Evolutionary conservation across 2,888 invertebrate genomes (phyloP).

Genomic region (Nomada hirtipes): DNA sequence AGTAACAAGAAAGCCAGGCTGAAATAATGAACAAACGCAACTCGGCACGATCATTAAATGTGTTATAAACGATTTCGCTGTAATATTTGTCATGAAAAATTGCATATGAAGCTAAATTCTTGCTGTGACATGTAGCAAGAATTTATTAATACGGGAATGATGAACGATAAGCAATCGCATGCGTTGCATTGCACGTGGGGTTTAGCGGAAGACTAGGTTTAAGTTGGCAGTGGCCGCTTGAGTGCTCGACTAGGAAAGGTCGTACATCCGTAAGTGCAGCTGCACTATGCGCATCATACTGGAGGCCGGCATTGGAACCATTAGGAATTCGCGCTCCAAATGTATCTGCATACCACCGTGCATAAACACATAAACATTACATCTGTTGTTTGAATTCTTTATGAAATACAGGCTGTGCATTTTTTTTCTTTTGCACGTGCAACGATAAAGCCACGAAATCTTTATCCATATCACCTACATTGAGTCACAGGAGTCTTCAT

Average conservation of each 20-base stretch:
- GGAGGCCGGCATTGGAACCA: slow-evolving; percentile 47
- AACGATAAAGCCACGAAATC: neutral
- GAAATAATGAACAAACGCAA: slow-evolving; percentile 62
- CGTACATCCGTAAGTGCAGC: slow-evolving; percentile 77
- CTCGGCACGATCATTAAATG: slow-evolving; percentile 25
- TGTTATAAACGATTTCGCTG: slow-evolving; percentile 10
- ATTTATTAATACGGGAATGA: slow-evolving; percentile 4
- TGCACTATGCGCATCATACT: slow-evolving; percentile 67
- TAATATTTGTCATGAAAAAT: neutral
- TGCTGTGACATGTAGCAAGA: neutral
- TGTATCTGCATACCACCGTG: slow-evolving; percentile 45
- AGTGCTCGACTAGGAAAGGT: slow-evolving; percentile 74
- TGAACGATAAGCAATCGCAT: slow-evolving; percentile 5
- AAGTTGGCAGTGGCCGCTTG: slow-evolving; percentile 58
- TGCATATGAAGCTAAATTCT: slow-evolving; percentile 3
- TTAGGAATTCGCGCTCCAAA: slow-evolving; percentile 54
- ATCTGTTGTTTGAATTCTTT: slow-evolving; percentile 30
- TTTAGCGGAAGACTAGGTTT: slow-evolving; percentile 48
- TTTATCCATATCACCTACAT: neutral
- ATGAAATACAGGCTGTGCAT: slow-evolving; percentile 5
- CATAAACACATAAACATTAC: slow-evolving; percentile 31
- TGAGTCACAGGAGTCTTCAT: too few species aligned
- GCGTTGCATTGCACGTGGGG: slow-evolving; percentile 32
- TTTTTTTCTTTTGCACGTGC: slow-evolving; percentile 14
- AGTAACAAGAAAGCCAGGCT: slow-evolving; percentile 31